Base-by-base conservation (phyloP, 2,888 invertebrate species). In the Embidobia sp. region DNA sequence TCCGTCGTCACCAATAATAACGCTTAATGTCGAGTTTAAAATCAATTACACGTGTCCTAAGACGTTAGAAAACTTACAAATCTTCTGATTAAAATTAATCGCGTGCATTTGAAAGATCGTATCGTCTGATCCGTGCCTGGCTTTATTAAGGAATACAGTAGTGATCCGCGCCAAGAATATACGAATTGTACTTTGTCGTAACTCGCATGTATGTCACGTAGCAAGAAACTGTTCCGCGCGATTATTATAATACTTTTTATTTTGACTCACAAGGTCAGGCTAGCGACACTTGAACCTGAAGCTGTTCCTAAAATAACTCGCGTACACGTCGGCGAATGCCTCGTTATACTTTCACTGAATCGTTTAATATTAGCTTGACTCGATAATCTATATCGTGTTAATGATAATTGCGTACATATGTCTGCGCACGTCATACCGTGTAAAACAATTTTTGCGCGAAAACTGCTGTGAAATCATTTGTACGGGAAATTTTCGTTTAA, bases 271-370 rank as follows among this genome's bases (percentile, higher is more conserved):
- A 80, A 80, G 80, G 79, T 79, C 79, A 63, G 73, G 51, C 31
- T 51, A 35, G 67, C 48, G 61, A 78, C 77, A 79, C 79, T 79
- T 80, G 79, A 81, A 78, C 79, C 77, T 77, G 77, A 80, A 74
- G 70, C 55, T 55, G 59, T 69, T 51, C 35, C 61, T 8, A 26
- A 67, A 66, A 66, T 59, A 74, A 26, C 29, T 22, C 27, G 19
- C 15, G 37, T 42, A 18, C 63, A 35, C 40, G 37, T 53, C 72
- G 29, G 49, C 42, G 5, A 46, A 37, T 64, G 4, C 31, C 29
- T 37, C 40, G 31, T 72, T 53, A 48, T 48, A 63, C 63, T 53
- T 72, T 63, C 70, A 55, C 53, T 72, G 31, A 31, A 27, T 57
- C 48, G 6, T 69, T 57, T 57, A 49, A 46, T 49, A 31, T 51